Conservation (phyloP, 1,140 invertebrate species). For the Holotrichia oblita region DNA sequence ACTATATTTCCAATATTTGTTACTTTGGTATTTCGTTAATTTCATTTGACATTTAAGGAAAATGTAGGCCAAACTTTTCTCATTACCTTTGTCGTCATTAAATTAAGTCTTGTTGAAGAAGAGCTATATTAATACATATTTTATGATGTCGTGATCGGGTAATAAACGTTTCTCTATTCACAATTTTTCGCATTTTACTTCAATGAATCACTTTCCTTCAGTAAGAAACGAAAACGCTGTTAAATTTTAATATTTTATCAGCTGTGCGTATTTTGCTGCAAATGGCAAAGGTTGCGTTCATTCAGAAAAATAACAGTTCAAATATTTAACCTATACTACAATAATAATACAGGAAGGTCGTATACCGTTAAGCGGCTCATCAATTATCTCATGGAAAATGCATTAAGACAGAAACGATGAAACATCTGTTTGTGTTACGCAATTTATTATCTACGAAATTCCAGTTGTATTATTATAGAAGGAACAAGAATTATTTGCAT, state of each 20-base stretch:
- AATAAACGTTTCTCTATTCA: too few relatives aligned
- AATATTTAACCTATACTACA: conserved; percentile 8
- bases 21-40: background rate
- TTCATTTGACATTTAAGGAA: background rate
- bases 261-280: too few relatives aligned
- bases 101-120: background rate
- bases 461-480: background rate
- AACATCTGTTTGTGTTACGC: conserved; percentile 12
- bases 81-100: background rate
- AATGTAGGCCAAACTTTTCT: background rate
- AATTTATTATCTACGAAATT: conserved; percentile 22
- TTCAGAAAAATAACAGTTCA: background rate
- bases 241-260: too few relatives aligned
- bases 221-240: too few relatives aligned
- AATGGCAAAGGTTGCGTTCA: background rate
- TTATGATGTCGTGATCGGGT: background rate
- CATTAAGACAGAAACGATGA: conserved; percentile 1
- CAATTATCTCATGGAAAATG: conserved; percentile 14
- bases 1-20: background rate
- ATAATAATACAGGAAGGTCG: background rate
- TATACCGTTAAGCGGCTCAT: background rate
- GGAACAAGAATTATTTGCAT: background rate
- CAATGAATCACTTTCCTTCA: too few relatives aligned
- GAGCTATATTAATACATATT: background rate
- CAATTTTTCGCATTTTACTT: too few relatives aligned